Base-by-base conservation (phyloP, 2,113 vertebrate species). In the Sakesphorus luctuosus region DNA sequence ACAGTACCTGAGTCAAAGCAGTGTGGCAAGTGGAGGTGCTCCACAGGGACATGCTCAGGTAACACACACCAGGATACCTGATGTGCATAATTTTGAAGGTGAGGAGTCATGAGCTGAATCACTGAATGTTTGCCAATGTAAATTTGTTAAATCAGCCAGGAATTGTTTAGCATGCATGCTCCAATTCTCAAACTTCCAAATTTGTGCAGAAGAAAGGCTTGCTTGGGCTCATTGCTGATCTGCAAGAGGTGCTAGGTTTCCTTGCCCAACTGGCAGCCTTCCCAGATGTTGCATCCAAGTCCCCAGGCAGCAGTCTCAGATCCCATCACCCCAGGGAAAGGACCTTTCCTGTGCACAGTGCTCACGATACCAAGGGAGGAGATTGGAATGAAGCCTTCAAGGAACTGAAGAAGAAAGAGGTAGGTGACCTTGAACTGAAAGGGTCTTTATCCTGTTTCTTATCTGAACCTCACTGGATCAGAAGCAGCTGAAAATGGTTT, bases 171-270 rank as follows among this genome's bases (percentile, higher is more conserved):
- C 0, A 0, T 53, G 43, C 38, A 1, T 13, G 43, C 71, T 79
- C 38, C 68, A 68, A 7, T 73, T 58, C 81, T 72, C 36, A 50
- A 33, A 95, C 67, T 81, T 86, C 78, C 79, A 56, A 56, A 90
- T 78, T 47, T 65, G 82, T 89, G 80, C 69, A 40, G 92, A 93
- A 68, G 58, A 88, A 61, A 87, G 40, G 25, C 85, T 84, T 61
- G 63, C 35, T 86, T 36, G 71, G 79, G 9, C 80, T 78, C 28
- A 4, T 11, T 21, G 38, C 69, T 94, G 10, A 69, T 61, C 40
- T 66, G 50, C 5, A 26, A 82, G 84, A 73, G 87, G 40, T 55
- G 59, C 53, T 93, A 0, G 3, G 56, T 33, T 65, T 63, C 63
- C 73, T 67, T 3, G 20, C 33, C 80, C 4, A 4, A 31, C 90